These are phyloP conservation scores for Aphidius gifuensis DNA, from an alignment of 1,140 invertebrate genomes.

Conservation along the genomic window DNA sequence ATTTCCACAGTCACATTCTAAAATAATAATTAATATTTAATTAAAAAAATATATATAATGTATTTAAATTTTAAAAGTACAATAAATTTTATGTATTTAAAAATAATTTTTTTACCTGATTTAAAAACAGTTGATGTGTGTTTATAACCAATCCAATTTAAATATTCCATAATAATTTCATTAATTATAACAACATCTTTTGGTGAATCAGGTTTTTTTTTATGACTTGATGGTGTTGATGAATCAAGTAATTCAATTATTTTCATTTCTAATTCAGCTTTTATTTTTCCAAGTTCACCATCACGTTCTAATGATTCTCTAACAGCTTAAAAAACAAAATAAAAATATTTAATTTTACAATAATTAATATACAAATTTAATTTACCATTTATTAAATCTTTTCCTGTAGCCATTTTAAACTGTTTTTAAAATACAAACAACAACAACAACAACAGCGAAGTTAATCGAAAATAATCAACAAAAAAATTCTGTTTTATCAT, in stretches of 20 bases:
- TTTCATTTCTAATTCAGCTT: conserved; percentile 51
- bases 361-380: conserved; percentile 1
- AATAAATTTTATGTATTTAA: background rate
- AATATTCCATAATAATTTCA: conserved; percentile 53
- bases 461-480: background rate
- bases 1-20: conserved; percentile 50
- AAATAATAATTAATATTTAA: conserved; percentile 24
- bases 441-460: background rate
- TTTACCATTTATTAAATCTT: conserved; percentile 50
- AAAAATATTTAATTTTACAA: conserved; percentile 12
- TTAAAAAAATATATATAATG: conserved; percentile 27
- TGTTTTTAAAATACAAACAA: conserved; percentile 15
- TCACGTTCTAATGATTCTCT: conserved; percentile 48
- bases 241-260: conserved; percentile 49
- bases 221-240: conserved; percentile 33
- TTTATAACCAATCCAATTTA: conserved; percentile 55
- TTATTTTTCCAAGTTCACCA: conserved; percentile 48
- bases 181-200: conserved; percentile 48
- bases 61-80: conserved; percentile 18
- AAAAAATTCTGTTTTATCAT: background rate
- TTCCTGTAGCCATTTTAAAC: conserved; percentile 44
- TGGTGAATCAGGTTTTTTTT: conserved; percentile 37
- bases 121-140: conserved; percentile 47
- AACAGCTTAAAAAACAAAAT: conserved; percentile 41
- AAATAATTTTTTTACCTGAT: conserved; percentile 38